phyloP scores from a whole-genome alignment of 92 coral and sea anemone species.

The Chrysogorgia sp. region DNA sequence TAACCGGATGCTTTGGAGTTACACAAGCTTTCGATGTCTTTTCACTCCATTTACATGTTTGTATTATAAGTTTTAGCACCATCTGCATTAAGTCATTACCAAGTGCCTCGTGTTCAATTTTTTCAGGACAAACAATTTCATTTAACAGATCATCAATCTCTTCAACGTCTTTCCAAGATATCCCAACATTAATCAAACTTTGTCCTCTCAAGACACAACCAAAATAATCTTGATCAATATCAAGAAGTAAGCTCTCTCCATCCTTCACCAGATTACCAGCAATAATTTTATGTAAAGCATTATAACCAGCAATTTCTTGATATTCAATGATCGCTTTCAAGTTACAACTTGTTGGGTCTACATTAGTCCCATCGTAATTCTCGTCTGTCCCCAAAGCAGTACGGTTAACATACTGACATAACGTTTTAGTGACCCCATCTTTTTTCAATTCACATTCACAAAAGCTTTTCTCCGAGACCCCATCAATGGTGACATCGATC shows the following conservation, averaged over 20 bases:
- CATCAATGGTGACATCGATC: not conserved
- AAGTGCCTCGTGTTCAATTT: slow-evolving; percentile 1
- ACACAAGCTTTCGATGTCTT: not conserved
- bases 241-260: slow-evolving; percentile 36
- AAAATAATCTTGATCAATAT: slow-evolving; percentile 39
- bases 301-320: slow-evolving; percentile 17
- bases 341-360: slow-evolving; percentile 3
- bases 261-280: slow-evolving; percentile 23
- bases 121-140: slow-evolving; percentile 13
- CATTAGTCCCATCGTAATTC: slow-evolving; percentile 23
- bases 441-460: slow-evolving; percentile 32
- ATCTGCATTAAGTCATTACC: slow-evolving; percentile 19
- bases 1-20: slow-evolving; percentile 1
- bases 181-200: slow-evolving; percentile 7
- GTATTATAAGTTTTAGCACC: not conserved
- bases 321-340: not conserved
- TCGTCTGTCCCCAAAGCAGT: not conserved
- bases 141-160: slow-evolving; percentile 17
- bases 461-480: not conserved
- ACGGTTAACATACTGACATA: slow-evolving; percentile 13
- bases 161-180: slow-evolving; percentile 6
- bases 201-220: slow-evolving; percentile 39
- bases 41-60: slow-evolving; percentile 16
- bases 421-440: slow-evolving; percentile 4
- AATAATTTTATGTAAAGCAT: slow-evolving; percentile 9